Evolutionary conservation across 92 coral and sea anemone genomes (phyloP).

Genomic region (Porites lobata): DNA sequence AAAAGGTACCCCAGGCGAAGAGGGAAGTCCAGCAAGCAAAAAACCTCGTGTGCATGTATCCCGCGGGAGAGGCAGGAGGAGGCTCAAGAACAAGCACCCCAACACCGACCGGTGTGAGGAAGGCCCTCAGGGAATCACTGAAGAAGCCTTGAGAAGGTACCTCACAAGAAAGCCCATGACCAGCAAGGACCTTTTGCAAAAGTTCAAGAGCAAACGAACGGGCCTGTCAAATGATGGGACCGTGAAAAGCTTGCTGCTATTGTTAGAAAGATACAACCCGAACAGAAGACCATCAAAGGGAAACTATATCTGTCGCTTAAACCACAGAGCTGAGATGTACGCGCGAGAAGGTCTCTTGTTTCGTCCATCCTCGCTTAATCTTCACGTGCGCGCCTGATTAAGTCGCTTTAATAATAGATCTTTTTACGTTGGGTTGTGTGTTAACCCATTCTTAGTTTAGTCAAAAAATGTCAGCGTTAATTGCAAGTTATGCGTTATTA

Average conservation of each 20-base stretch:
- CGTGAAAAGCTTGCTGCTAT: slow-evolving; percentile 91
- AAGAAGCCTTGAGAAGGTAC: slow-evolving; percentile 94
- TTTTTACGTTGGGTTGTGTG: no score
- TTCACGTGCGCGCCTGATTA: no score
- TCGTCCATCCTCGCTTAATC: no score
- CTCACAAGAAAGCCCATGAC: slow-evolving; percentile 99
- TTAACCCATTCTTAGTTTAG: no score
- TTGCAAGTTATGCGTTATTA: no score
- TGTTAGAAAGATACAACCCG: slow-evolving; percentile 88
- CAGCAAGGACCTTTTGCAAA: slow-evolving; percentile 95
- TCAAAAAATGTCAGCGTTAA: no score
- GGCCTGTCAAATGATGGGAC: slow-evolving; percentile 95
- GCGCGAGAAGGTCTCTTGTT: no score
- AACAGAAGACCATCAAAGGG: slow-evolving; percentile 90
- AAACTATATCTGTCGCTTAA: slow-evolving; percentile 91
- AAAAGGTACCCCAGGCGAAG: slow-evolving; percentile 38
- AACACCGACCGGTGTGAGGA: slow-evolving; percentile 84
- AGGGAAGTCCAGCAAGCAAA: slow-evolving; percentile 78
- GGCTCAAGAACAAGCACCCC: slow-evolving; percentile 82
- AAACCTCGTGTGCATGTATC: slow-evolving; percentile 88
- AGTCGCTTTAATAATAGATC: no score
- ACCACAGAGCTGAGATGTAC: not conserved
- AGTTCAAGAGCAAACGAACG: slow-evolving; percentile 92
- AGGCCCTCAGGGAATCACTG: slow-evolving; percentile 92
- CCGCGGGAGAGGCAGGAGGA: slow-evolving; percentile 38